Evolutionary conservation across 2,888 invertebrate genomes (phyloP).

Genomic region (Herminia tarsipennalis): DNA sequence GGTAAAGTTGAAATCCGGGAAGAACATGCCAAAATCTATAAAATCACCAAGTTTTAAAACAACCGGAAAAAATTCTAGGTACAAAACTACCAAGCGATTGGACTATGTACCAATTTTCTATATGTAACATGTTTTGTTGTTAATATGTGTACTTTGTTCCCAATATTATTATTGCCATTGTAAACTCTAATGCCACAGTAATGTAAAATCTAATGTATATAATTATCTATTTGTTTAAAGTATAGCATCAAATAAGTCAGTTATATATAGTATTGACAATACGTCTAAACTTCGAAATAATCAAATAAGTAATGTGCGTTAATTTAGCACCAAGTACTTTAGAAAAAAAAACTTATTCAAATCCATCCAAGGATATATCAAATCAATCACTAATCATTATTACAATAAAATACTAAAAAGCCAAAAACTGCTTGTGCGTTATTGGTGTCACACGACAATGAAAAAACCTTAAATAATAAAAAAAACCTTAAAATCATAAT

Average conservation of each 20-base stretch:
- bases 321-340: constrained; percentile 14
- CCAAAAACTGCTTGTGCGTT: constrained; percentile 13
- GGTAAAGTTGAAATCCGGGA: too few relatives aligned
- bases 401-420: constrained; percentile 19
- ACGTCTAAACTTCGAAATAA: constrained; percentile 4
- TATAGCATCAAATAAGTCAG: too few relatives aligned
- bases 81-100: too few relatives aligned
- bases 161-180: not conserved
- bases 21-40: too few relatives aligned
- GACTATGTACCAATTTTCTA: not conserved
- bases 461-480: constrained; percentile 16
- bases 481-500: constrained; percentile 31
- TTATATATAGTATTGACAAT: too few relatives aligned
- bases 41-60: too few relatives aligned
- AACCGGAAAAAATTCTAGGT: too few relatives aligned
- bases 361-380: constrained; percentile 6
- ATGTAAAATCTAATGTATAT: too few relatives aligned
- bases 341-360: constrained; percentile 6
- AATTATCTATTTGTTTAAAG: too few relatives aligned
- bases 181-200: too few relatives aligned
- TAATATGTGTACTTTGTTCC: not conserved
- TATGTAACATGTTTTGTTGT: not conserved
- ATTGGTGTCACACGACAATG: constrained; percentile 14
- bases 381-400: constrained; percentile 10
- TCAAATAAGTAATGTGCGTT: constrained; percentile 22